Evolutionary conservation across 2,888 invertebrate species (phyloP).

Genomic region (Balanococcus diminutus): DNA sequence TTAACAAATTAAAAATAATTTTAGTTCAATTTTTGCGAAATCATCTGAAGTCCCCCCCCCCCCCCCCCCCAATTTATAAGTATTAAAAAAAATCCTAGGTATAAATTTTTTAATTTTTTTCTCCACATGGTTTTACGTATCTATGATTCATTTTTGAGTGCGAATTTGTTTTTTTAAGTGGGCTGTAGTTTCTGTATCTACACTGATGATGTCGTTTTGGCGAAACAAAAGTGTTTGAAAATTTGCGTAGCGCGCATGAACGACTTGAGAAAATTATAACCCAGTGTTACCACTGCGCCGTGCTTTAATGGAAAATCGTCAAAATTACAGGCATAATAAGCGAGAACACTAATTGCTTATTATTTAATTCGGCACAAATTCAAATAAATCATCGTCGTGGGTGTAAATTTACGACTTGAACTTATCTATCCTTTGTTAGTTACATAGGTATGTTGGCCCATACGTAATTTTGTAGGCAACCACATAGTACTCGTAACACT

Average conservation of each 20-base stretch:
- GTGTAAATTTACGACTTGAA: neutral
- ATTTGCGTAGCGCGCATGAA: slow-evolving; percentile 12
- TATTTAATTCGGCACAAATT: neutral
- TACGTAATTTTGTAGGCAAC: too few relatives aligned
- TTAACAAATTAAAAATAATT: too few relatives aligned
- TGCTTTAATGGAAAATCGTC: neutral
- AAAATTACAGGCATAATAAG: neutral
- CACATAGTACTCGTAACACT: too few relatives aligned
- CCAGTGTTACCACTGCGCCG: neutral
- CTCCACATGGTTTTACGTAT: neutral
- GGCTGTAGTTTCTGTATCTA: neutral
- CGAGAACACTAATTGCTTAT: neutral
- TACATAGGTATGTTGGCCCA: too few relatives aligned
- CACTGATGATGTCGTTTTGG: neutral
- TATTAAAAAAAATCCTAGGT: too few relatives aligned
- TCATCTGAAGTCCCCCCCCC: too few relatives aligned
- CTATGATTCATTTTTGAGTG: slow-evolving; percentile 14
- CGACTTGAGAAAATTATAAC: slow-evolving; percentile 24
- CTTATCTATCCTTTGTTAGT: too few relatives aligned
- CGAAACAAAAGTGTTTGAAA: neutral
- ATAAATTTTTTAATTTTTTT: slow-evolving; percentile 6
- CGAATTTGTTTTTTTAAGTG: slow-evolving; percentile 30
- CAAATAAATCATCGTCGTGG: neutral
- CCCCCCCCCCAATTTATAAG: too few relatives aligned
- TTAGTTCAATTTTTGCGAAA: too few relatives aligned